phyloP scores from a whole-genome alignment of 1,140 invertebrate species.

The Acromyrmex heyeri region DNA sequence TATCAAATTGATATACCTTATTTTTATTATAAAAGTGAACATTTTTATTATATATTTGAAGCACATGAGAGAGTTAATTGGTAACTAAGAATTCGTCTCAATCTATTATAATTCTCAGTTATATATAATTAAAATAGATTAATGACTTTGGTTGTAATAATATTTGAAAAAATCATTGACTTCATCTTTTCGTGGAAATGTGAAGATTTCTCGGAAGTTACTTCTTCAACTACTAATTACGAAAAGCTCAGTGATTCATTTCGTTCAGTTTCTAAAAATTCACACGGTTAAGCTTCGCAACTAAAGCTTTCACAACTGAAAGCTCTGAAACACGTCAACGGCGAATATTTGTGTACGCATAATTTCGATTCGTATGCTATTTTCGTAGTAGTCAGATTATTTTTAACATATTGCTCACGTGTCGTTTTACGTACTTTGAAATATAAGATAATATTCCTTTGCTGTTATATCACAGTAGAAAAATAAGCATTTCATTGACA shows the following conservation, averaged over 20 bases:
- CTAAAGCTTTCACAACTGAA: slow-evolving; percentile 22
- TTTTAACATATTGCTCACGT: slow-evolving; percentile 44
- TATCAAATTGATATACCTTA: not conserved
- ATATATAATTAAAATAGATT: not conserved
- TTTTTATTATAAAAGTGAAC: not conserved
- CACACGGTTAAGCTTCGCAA: not conserved
- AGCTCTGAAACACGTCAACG: slow-evolving; percentile 12
- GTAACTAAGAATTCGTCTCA: not conserved
- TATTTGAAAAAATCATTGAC: not conserved
- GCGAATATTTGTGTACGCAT: slow-evolving; percentile 35
- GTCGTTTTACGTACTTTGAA: slow-evolving; percentile 22
- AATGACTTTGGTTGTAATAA: not conserved
- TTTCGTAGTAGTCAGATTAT: slow-evolving; percentile 12
- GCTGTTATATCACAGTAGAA: slow-evolving; percentile 11
- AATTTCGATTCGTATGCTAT: slow-evolving; percentile 41
- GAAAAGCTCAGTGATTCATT: slow-evolving; percentile 28
- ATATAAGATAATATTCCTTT: slow-evolving; percentile 13
- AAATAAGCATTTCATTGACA: not conserved
- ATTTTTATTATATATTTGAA: not conserved
- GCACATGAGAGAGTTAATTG: not conserved
- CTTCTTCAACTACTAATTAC: slow-evolving; percentile 1
- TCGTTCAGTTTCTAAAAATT: slow-evolving; percentile 5
- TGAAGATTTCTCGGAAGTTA: not conserved
- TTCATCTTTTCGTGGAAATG: not conserved
- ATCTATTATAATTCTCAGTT: not conserved